Conservation (phyloP, 30 jellyfish, hydroid and myxozoan genomes). For the Rhopilema esculentum region DNA sequence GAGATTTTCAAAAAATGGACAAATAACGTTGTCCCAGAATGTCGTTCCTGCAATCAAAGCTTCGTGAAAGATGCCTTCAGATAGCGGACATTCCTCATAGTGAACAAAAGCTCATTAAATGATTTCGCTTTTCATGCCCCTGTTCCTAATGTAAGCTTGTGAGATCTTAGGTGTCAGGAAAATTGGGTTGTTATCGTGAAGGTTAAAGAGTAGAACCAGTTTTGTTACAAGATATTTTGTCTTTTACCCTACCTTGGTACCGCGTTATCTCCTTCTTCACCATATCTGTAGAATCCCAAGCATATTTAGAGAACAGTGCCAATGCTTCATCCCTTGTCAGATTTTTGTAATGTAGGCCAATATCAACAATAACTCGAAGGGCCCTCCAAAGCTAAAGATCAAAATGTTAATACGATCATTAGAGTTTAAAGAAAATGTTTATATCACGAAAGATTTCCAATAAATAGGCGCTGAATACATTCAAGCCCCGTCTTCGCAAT, state of each 20-base stretch:
- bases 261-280: conserved; percentile 84
- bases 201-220: too few species aligned
- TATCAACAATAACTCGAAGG: conserved; percentile 82
- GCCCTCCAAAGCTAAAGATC: conserved; percentile 89
- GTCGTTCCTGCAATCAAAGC: too few species aligned
- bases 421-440: not conserved
- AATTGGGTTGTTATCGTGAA: too few species aligned
- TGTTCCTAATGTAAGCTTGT: too few species aligned
- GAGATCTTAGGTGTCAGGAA: too few species aligned
- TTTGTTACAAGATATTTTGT: not conserved
- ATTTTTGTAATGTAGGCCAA: conserved; percentile 82
- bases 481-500: too few species aligned
- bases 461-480: not conserved
- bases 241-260: conserved; percentile 77
- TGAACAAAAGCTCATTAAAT: too few species aligned
- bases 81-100: too few species aligned
- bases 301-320: conserved; percentile 70
- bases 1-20: too few species aligned
- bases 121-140: too few species aligned
- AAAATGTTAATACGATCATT: not conserved
- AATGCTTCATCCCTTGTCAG: conserved; percentile 84
- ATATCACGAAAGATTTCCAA: not conserved
- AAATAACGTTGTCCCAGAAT: too few species aligned
- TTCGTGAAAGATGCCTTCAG: too few species aligned
- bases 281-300: conserved; percentile 94